Evolutionary conservation across 1,140 invertebrate species (phyloP), one percentile per base, ranked within the genome.

Genomic region (Trichomalopsis sarcophagae): DNA sequence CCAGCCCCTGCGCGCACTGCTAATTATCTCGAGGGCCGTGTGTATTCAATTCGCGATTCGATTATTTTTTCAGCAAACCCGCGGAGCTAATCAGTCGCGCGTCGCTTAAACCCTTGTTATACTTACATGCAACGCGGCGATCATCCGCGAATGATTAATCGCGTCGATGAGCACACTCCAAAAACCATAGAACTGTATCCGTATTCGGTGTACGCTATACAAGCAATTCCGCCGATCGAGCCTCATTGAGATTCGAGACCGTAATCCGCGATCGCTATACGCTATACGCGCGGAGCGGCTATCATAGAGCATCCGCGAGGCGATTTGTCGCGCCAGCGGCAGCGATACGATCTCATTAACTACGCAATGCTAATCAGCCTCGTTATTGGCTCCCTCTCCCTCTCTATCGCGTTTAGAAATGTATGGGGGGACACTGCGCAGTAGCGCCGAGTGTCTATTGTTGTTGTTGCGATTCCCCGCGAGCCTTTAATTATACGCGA

Each of bases 1-100:
- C 13, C 5, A 9, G 27, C 69, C 23, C 5, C 23, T 71, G 23
- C 68, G 10, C 23, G 81, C 87, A 86, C 86, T 87, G 81, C 84
- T 88, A 88, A 89, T 89, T 86, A 89, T 89, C 86, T 76, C 68
- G 71, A 82, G n/a, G 82, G 87, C 27, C 27, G 1, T 27, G 27
- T 88, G 82, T 75, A 85, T 80, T 85, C 69, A 77, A 77, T 81
- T 71, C 44, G 21, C 77, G 77, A 17, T 81, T 81, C 33, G 30
- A 69, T 84, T 69, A 7, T 33, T 27, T 1, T 17, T 73, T 73
- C 6, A 5, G 14, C 5, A n/a, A 27, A 27, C 40, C 40, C 40
- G n/a, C n/a, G n/a, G n/a, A n/a, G n/a, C n/a, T n/a, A n/a, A n/a
- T n/a, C n/a, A n/a, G n/a, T n/a, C n/a, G n/a, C n/a, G n/a, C n/a